Conservation (phyloP, 2,797 vertebrate genomes). For the Onychomys leucogaster region DNA sequence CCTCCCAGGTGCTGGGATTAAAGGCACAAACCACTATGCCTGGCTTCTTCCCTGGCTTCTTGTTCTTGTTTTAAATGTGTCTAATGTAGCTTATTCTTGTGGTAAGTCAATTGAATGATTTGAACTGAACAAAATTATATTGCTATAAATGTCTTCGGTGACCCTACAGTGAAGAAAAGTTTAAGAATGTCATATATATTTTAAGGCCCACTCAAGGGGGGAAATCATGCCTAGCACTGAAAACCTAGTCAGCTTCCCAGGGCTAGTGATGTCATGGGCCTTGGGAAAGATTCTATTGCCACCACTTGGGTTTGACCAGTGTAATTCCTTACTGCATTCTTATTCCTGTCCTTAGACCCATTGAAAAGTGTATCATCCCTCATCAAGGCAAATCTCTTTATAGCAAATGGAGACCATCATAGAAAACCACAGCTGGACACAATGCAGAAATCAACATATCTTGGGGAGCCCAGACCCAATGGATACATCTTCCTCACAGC, state of each 20-base stretch:
- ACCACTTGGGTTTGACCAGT: not conserved
- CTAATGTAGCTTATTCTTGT: not conserved
- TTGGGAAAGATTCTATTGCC: not conserved
- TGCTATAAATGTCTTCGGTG: not conserved
- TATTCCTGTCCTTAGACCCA: not conserved
- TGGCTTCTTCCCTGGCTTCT: not conserved
- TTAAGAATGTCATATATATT: not conserved
- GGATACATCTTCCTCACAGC: not conserved
- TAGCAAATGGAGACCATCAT: not conserved
- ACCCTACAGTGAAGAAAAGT: not conserved
- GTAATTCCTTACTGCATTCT: not conserved
- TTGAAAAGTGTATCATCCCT: not conserved
- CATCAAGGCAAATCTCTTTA: not conserved
- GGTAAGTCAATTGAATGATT: not conserved
- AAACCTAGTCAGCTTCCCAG: not conserved
- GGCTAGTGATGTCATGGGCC: not conserved
- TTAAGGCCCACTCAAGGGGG: not conserved
- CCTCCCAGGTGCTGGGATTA: not conserved
- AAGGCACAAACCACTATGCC: not conserved
- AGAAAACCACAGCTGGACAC: not conserved
- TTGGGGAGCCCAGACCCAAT: not conserved
- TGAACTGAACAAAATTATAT: not conserved
- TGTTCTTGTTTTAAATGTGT: not conserved
- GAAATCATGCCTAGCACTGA: not conserved
- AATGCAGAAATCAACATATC: not conserved